Base-by-base conservation (phyloP, 2,797 vertebrate species). In the Gambelia wislizenii region DNA sequence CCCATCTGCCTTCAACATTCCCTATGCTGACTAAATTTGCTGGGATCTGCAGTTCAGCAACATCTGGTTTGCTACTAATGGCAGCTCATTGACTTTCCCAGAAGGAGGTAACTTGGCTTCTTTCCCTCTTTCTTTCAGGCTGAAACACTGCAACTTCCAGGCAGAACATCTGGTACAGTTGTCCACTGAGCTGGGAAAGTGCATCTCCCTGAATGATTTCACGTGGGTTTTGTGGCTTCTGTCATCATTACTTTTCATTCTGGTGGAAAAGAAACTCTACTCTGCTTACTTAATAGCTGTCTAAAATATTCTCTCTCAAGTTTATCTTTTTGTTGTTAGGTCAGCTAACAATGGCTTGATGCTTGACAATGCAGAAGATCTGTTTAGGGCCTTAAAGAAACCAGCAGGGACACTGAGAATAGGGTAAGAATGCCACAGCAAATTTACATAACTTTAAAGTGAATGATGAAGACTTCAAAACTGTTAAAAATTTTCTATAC, bases 101-200 rank as follows among this genome's bases (percentile, higher is more conserved):
- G 76, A 27, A 49, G 61, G 44, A 85, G 0, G 61, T 86, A n/a
- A 72, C 20, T 6, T 79, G 9, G 0, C 39, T 49, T 0, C 72
- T 84, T 83, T 83, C 33, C 52, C 81, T 83, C 30, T 56, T 90
- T 61, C 49, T 94, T 91, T 64, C 85, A 99, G 98, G 70, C 91
- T 99, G 1, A 92, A 93, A 27, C 77, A 97, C 52, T 98, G 97
- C 95, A 90, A 52, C 79, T 95, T 99, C 12, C 81, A 88, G 10
- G 94, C 95, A 12, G 86, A 96, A 67, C 94, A 97, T 9, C 59
- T 98, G 59, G 92, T 93, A 75, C 93, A 91, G 72, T 89, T 99
- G 86, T 97, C 97, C 74, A 36, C 59, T 36, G 89, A 67, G 86
- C 89, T 99, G 96, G 92, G 72, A 47, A 93, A 91, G 47, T 98